Conservation (phyloP, 2,888 invertebrate genomes). For the Drosophila algonquin region DNA sequence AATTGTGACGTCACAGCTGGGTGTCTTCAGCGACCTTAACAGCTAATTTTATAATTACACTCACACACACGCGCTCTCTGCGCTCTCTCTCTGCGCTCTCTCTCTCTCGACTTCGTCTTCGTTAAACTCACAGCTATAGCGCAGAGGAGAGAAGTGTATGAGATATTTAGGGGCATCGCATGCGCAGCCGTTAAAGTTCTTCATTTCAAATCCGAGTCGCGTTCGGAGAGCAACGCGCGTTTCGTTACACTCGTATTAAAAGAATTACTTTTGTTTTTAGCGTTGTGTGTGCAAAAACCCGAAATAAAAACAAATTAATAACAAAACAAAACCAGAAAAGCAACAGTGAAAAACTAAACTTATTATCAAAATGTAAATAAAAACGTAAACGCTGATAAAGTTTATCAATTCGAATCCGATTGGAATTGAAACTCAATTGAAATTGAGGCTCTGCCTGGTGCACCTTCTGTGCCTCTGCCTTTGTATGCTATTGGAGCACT, state of each 20-base stretch:
- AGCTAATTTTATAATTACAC: constrained; percentile 52
- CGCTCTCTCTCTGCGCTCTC: constrained; percentile 1
- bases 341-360: constrained; percentile 34
- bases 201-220: constrained; percentile 60
- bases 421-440: constrained; percentile 18
- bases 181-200: constrained; percentile 63
- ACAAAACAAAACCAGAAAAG: constrained; percentile 26
- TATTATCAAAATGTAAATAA: constrained; percentile 72
- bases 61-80: not conserved
- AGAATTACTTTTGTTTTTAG: constrained; percentile 33
- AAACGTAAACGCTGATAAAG: constrained; percentile 58
- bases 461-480: constrained; percentile 9
- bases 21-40: constrained; percentile 48
- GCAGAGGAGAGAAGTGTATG: not conserved
- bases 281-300: constrained; percentile 33
- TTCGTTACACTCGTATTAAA: constrained; percentile 18
- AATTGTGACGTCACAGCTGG: constrained; percentile 38
- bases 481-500: constrained; percentile 41
- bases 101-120: constrained; percentile 8
- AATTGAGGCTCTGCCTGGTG: not conserved
- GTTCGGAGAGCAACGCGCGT: constrained; percentile 53
- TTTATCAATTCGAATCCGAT: constrained; percentile 29
- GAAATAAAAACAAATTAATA: constrained; percentile 26
- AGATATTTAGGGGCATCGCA: constrained; percentile 49
- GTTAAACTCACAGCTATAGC: not conserved